These are phyloP conservation scores for Episyrphus balteatus DNA, from an alignment of 1,140 invertebrate species.

Conservation along the genomic window DNA sequence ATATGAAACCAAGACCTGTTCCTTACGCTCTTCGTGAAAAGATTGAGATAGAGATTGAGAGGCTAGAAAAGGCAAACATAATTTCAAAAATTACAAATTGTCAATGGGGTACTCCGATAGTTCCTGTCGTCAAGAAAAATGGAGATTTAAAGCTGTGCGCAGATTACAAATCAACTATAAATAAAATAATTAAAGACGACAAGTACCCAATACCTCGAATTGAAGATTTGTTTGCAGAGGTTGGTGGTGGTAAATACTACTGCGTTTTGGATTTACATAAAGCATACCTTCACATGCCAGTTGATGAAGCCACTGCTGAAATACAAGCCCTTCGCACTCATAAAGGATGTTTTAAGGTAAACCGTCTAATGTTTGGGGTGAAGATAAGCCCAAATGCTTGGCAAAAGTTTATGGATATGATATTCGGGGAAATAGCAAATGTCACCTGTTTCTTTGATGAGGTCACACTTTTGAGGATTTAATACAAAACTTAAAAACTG, in stretches of 20 bases:
- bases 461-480: not conserved
- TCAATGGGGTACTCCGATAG: constrained; percentile 34
- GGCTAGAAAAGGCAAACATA: constrained; percentile 23
- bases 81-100: constrained; percentile 17
- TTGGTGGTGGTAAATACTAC: constrained; percentile 21
- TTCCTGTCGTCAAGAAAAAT: constrained; percentile 30
- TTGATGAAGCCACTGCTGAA: constrained; percentile 17
- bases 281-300: constrained; percentile 27
- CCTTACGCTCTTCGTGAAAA: constrained; percentile 3
- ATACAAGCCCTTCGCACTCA: constrained; percentile 28
- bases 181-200: constrained; percentile 25
- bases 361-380: constrained; percentile 39
- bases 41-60: constrained; percentile 13
- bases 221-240: not conserved
- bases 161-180: constrained; percentile 37
- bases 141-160: constrained; percentile 35
- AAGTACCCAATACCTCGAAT: constrained; percentile 28
- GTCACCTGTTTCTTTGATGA: constrained; percentile 26
- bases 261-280: constrained; percentile 21
- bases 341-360: constrained; percentile 38
- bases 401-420: constrained; percentile 19
- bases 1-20: not conserved
- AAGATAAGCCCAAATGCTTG: constrained; percentile 17
- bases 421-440: constrained; percentile 18
- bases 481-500: not conserved